Evolutionary conservation across 2,797 vertebrate genomes (phyloP).

Genomic region (Bovichtus variegatus): DNA sequence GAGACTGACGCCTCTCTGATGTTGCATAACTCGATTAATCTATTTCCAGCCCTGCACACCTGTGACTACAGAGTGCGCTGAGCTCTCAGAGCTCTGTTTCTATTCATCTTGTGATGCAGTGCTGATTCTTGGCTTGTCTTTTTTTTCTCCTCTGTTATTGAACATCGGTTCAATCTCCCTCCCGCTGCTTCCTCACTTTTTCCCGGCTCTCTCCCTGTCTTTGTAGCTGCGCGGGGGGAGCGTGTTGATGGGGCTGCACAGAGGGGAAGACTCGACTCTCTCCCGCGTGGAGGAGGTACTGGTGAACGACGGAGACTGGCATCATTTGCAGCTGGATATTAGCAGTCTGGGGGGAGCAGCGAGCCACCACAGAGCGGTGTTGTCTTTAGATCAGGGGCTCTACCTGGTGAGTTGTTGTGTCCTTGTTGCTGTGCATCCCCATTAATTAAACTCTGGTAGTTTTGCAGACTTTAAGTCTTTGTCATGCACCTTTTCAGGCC

Average conservation of each 20-base stretch:
- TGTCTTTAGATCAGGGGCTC: slow-evolving; percentile 91
- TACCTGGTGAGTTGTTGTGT: slow-evolving; percentile 82
- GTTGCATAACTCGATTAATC: slow-evolving; percentile 35
- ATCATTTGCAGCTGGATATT: slow-evolving; percentile 91
- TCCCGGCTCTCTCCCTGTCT: background rate
- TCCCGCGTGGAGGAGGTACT: slow-evolving; percentile 87
- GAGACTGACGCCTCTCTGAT: slow-evolving; percentile 41
- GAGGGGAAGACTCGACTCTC: slow-evolving; percentile 85
- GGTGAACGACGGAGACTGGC: slow-evolving; percentile 93
- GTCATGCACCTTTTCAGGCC: slow-evolving; percentile 67
- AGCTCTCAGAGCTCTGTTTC: background rate
- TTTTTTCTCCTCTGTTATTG: slow-evolving; percentile 33
- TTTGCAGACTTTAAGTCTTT: background rate
- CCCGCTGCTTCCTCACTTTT: slow-evolving; percentile 22
- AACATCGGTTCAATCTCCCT: slow-evolving; percentile 25
- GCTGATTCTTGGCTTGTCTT: slow-evolving; percentile 18
- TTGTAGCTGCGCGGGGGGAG: slow-evolving; percentile 89
- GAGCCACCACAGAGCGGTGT: slow-evolving; percentile 77
- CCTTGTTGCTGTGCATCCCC: background rate
- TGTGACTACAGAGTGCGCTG: background rate
- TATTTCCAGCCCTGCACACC: slow-evolving; percentile 33
- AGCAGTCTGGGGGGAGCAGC: slow-evolving; percentile 72
- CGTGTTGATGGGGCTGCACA: slow-evolving; percentile 88
- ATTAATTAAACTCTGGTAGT: background rate
- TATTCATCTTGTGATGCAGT: slow-evolving; percentile 9